Evolutionary conservation across 1,140 invertebrate species (phyloP).

Genomic region (Thalassaphorura encarpata): DNA sequence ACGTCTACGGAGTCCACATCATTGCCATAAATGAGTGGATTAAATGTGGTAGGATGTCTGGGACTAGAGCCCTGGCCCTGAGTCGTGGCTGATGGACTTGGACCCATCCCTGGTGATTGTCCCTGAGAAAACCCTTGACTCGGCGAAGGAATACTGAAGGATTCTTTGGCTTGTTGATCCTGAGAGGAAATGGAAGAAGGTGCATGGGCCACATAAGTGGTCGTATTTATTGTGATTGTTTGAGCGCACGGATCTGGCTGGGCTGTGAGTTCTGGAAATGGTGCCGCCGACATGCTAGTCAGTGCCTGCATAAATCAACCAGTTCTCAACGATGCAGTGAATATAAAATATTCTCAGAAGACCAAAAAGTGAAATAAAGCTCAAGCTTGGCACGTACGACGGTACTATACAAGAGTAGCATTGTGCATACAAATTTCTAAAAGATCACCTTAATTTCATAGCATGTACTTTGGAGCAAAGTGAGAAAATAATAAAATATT

Average conservation of each 20-base stretch:
- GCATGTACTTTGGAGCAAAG: too few relatives aligned
- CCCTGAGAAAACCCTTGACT: not conserved
- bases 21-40: conserved; percentile 88
- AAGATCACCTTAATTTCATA: too few relatives aligned
- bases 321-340: not conserved
- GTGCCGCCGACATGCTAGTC: conserved; percentile 41
- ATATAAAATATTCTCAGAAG: not conserved
- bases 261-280: conserved; percentile 28
- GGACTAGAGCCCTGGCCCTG: not conserved
- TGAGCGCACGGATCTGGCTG: not conserved
- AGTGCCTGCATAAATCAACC: conserved; percentile 38
- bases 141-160: not conserved
- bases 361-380: not conserved
- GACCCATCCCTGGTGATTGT: not conserved
- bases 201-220: not conserved
- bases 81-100: not conserved
- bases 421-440: too few relatives aligned
- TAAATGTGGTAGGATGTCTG: conserved; percentile 42
- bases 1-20: conserved; percentile 97
- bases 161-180: not conserved
- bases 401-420: too few relatives aligned
- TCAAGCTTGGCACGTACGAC: not conserved
- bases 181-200: not conserved
- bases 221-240: not conserved
- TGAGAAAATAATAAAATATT: too few relatives aligned